Base-by-base conservation (phyloP, 2,888 invertebrate species). In the Aspidiotus destructor region DNA sequence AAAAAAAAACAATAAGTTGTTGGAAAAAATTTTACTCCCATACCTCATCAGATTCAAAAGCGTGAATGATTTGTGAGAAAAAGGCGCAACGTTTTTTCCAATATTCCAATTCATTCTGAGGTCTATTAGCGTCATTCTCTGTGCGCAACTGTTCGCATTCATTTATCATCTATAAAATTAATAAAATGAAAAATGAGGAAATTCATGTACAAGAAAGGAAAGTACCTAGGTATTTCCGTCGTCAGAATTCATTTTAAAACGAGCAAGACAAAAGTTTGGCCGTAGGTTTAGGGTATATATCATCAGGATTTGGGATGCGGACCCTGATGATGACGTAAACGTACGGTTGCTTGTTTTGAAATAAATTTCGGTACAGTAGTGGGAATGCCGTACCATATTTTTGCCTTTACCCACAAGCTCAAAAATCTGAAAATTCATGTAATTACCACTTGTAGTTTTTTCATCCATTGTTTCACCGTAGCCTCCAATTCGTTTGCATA, bases 31-130 rank as follows among this genome's bases (percentile, higher is more conserved):
- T 28, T 5, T 28, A 1, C 2, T 28, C 41, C 48, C n/a, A n/a
- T 0, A 81, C 80, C 77, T 81, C 78, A 75, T 74, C 74, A 28
- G 83, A 85, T 79, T 87, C 85, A 70, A 92, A 80, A 76, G 88
- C 87, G 7, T 86, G 84, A 11, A 89, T 84, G 0, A 93, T 84
- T 76, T 92, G 90, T 8, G 91, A 93, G 77, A 97, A 94, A 76
- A 92, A 92, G 0, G 95, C 93, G 53, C 92, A 92, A 44, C 96
- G 82, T 74, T 90, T 89, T 79, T 96, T 96, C 96, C 96, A 97
- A 78, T 96, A 96, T 74, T 92, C 92, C 53, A 97, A 80, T 76
- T 97, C 97, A 75, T 96, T 94, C 75, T 94, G 91, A 0, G 96
- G 96, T 0, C 95, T 94, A 74, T 79, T 79, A 6, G 88, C 87